Evolutionary conservation across 1,140 invertebrate species (phyloP).

Genomic region (Drosophila equinoxialis): DNA sequence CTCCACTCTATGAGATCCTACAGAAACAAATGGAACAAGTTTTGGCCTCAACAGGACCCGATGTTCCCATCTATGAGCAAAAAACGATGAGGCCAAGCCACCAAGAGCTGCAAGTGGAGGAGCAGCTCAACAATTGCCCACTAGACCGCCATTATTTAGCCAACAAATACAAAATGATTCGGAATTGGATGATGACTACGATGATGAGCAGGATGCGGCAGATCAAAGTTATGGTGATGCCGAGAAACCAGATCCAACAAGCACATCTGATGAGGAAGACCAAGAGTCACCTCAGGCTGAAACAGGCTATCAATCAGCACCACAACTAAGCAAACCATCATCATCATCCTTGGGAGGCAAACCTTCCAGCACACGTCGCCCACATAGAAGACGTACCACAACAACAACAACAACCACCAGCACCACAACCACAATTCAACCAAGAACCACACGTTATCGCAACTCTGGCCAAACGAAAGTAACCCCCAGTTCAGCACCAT

Average conservation of each 20-base stretch:
- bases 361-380: conserved; percentile 34
- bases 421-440: conserved; percentile 25
- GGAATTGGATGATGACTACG: conserved; percentile 60
- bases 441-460: conserved; percentile 46
- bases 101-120: conserved; percentile 37
- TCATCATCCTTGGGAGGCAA: conserved; percentile 2
- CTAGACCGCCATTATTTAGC: conserved; percentile 56
- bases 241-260: conserved; percentile 55
- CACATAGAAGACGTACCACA: conserved; percentile 33
- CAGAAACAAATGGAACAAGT: conserved; percentile 80
- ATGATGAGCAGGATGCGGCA: conserved; percentile 48
- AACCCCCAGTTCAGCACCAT: neutral
- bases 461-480: conserved; percentile 11
- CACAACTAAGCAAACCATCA: conserved; percentile 20
- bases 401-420: conserved; percentile 23
- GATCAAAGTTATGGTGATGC: conserved; percentile 38
- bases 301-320: conserved; percentile 38
- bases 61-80: conserved; percentile 61
- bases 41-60: conserved; percentile 53
- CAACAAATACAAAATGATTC: conserved; percentile 25
- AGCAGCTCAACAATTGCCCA: conserved; percentile 43
- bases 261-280: conserved; percentile 40
- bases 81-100: conserved; percentile 21
- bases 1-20: conserved; percentile 71
- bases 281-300: neutral